Conservation (phyloP, 2,113 vertebrate genomes). For the Zosterops hypoxanthus region DNA sequence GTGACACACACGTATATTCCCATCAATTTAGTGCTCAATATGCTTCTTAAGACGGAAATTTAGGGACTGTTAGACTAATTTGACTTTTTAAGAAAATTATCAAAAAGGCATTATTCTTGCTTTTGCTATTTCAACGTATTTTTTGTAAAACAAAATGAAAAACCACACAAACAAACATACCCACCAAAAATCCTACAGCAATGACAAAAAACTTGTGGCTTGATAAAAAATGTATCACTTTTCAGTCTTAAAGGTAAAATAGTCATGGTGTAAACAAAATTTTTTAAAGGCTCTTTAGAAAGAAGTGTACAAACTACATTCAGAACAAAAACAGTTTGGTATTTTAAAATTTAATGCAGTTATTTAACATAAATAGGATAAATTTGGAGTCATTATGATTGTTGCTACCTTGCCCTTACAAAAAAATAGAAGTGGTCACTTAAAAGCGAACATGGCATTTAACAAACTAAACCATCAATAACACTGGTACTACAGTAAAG, state of each 20-base stretch:
- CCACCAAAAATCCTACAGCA: background rate
- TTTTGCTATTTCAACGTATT: background rate
- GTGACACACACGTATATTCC: background rate
- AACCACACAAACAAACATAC: rapidly evolving
- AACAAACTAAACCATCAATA: background rate
- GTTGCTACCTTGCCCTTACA: background rate
- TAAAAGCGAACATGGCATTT: background rate
- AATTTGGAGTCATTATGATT: background rate
- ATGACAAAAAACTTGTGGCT: background rate
- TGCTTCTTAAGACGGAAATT: background rate
- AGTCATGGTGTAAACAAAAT: background rate
- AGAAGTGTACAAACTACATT: background rate
- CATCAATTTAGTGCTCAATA: background rate
- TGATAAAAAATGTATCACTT: background rate
- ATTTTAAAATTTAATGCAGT: background rate
- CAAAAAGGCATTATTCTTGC: background rate
- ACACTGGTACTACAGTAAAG: background rate
- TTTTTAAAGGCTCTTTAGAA: background rate
- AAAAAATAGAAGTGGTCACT: background rate
- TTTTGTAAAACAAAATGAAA: background rate
- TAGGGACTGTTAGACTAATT: background rate
- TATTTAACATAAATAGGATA: background rate
- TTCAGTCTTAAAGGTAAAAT: background rate
- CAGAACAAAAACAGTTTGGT: background rate
- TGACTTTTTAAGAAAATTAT: background rate